Base-by-base conservation (phyloP, 2,888 invertebrate genomes). In the Drosophila pegasa region DNA sequence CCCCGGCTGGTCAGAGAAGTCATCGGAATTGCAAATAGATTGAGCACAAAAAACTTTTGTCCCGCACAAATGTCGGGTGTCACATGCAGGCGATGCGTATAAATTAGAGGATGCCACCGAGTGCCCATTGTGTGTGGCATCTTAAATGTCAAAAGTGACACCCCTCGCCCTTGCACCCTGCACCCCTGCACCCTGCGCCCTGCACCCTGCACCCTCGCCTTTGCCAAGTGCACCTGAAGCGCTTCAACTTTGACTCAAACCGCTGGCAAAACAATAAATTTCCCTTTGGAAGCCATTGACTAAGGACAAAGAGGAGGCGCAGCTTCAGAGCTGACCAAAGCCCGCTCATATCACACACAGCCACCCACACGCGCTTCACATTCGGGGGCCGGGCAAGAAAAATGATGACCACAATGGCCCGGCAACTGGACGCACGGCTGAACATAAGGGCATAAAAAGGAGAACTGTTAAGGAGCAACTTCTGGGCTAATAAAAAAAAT, bases 1-100 rank as follows among this genome's bases (percentile, higher is more conserved):
- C 57, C 56, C 18, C 51, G 40, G 50, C 45, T 65, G 62, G 47
- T 70, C 69, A 84, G 76, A 74, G 78, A 78, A 86, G 75, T 75
- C 78, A 82, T 80, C 71, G 68, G 81, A 87, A 85, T 79, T 84
- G 87, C 80, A 86, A 75, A 82, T 87, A 76, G 73, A 74, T 81
- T 67, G 76, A 33, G 54, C 57, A n/a, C 41, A 43, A 55, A 55
- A 58, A 71, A 52, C 54, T 56, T 54, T 58, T 20, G 62, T 58
- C 75, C 40, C 66, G 75, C 80, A 84, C 90, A 87, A 89, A 89
- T 50, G 50, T 35, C 35, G 50, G 71, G 75, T 89, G 90, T 90
- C 91, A 89, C 72, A 77, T 80, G 77, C 89, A 90, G 81, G 69
- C 88, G 84, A 85, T 87, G 84, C 84, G 81, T 87, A 91, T 89